Evolutionary conservation across 2,888 invertebrate species (phyloP).

Genomic region (Cetonia aurata): DNA sequence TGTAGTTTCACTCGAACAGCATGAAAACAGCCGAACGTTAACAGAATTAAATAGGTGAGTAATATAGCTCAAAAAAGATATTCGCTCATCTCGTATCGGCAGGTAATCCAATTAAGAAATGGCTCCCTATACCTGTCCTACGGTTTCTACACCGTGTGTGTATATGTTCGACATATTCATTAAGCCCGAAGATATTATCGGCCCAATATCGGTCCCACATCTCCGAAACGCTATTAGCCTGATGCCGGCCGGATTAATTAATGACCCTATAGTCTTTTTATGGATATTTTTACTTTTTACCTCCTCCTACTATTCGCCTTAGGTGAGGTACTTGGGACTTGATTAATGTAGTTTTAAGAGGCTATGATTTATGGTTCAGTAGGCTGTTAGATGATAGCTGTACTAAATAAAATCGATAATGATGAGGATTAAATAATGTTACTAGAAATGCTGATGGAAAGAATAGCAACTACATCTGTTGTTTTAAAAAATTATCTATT

Average conservation of each 20-base stretch:
- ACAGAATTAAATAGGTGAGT: no score
- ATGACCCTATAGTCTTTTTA: constrained; percentile 33
- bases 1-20: no score
- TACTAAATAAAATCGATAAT: no score
- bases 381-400: no score
- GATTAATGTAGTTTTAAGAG: constrained; percentile 38
- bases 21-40: no score
- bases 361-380: constrained; percentile 17
- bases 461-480: no score
- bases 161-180: constrained; percentile 55
- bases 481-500: no score
- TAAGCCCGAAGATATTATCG: constrained; percentile 49
- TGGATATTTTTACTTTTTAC: constrained; percentile 32
- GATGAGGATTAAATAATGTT: no score
- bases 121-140: constrained; percentile 47
- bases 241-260: constrained; percentile 47
- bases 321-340: constrained; percentile 9
- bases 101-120: constrained; percentile 55
- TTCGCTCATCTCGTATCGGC: constrained; percentile 11
- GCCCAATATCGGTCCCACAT: constrained; percentile 48
- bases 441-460: no score
- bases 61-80: no score
- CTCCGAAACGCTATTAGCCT: constrained; percentile 50
- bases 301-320: background rate
- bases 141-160: background rate